Base-by-base conservation (phyloP, 2,888 invertebrate species). In the Torymus auratus region DNA sequence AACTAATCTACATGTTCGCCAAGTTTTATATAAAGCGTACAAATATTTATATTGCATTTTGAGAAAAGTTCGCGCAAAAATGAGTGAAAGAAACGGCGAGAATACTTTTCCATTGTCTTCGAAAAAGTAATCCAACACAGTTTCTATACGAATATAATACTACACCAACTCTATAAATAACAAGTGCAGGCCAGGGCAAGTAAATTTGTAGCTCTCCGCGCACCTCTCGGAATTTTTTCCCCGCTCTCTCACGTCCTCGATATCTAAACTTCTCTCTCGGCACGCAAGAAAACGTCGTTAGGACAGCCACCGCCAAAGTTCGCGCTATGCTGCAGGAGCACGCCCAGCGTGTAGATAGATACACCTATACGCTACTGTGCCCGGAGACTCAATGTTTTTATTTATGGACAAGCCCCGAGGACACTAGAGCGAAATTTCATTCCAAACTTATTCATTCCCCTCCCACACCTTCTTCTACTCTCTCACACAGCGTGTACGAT, bases 251-350 rank as follows among this genome's bases (percentile, higher is more conserved):
- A 10, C 15, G 17, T 5, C 58, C 61, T 14, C 67, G 56, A 74
- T 68, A 71, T 75, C 75, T 65, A 78, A 78, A 82, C 74, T 78
- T 82, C 52, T 67, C 64, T 62, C 55, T 2, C 10, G 15, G 58
- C 65, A 17, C 64, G 41, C 82, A 82, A 82, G 82, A 82, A 82
- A 82, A 76, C 50, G 81, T 82, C 82, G 82, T 82, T 82, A 82
- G 67, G 76, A 73, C 7, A 41, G 23, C 62, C 68, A 56, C 71
- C 17, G 62, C 76, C 72, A 82, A 78, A 78, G 67, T 82, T 82
- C 81, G 78, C 71, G 67, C 72, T 69, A 17, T 60, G 65, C 23
- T 41, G 23, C 2, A 70, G 65, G 7, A 61, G 52, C 61, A 28
- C 55, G 53, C 52, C 41, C 41, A 53, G 53, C 13, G 20, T 53